Percentiles rank a stretch among this genome's conserved stretches.
Conservation (phyloP, 2,888 invertebrate species). For the Latheticus oryzae region DNA sequence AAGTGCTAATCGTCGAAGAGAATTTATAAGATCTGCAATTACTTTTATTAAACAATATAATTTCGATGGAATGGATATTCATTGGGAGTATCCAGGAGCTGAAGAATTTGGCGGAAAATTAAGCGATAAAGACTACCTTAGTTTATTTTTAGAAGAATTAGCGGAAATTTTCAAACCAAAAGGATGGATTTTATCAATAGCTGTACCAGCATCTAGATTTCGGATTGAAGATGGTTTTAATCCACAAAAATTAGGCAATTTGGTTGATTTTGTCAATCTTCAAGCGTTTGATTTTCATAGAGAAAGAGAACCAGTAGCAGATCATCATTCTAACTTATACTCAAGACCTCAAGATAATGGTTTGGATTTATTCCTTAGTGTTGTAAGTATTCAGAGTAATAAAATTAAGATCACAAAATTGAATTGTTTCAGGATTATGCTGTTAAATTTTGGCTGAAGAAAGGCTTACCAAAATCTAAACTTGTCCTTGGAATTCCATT, state of each 20-base stretch:
- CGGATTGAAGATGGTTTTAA: slow-evolving; percentile 77
- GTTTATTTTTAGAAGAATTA: slow-evolving; percentile 69
- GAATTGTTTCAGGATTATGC: slow-evolving; percentile 71
- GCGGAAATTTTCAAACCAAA: slow-evolving; percentile 70
- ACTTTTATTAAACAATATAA: slow-evolving; percentile 74
- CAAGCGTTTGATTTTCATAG: slow-evolving; percentile 75
- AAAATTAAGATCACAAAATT: too few species aligned
- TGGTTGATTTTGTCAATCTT: slow-evolving; percentile 76
- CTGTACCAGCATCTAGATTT: slow-evolving; percentile 72
- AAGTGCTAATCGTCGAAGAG: slow-evolving; percentile 67
- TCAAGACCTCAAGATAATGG: slow-evolving; percentile 66
- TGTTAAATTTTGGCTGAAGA: slow-evolving; percentile 74
- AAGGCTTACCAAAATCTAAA: slow-evolving; percentile 75
- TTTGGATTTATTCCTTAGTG: slow-evolving; percentile 69
- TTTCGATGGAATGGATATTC: slow-evolving; percentile 86
- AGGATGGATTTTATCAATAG: slow-evolving; percentile 70
- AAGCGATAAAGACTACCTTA: slow-evolving; percentile 66
- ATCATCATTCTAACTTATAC: slow-evolving; percentile 68
- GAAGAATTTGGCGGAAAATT: slow-evolving; percentile 64
- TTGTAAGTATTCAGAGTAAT: slow-evolving; percentile 63
- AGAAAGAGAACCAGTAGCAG: slow-evolving; percentile 63
- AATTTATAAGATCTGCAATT: slow-evolving; percentile 75
- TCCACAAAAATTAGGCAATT: slow-evolving; percentile 70
- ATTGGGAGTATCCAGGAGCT: slow-evolving; percentile 80
- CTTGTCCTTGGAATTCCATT: slow-evolving; percentile 79